A percentile compares a stretch with the other conserved stretches of the same genome.
Evolutionary conservation across 2,113 vertebrate species (phyloP).

Genomic region (Steatornis caripensis): DNA sequence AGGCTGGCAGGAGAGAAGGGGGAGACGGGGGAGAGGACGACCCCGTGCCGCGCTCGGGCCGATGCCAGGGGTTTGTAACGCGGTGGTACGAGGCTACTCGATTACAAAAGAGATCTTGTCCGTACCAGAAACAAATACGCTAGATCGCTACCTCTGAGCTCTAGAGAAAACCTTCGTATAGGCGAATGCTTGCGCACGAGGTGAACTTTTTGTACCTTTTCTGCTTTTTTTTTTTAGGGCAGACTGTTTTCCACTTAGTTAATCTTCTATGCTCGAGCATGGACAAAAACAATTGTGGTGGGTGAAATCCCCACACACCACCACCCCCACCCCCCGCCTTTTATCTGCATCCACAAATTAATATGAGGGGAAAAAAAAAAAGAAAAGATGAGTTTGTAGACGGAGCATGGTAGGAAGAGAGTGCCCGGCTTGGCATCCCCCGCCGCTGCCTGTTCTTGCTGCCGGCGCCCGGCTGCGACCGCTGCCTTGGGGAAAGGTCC

Average conservation of each 20-base stretch:
- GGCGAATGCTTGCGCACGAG: background rate
- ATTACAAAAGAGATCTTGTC: background rate
- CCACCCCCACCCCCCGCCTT: too few species aligned
- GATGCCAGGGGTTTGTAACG: background rate
- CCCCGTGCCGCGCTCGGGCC: background rate
- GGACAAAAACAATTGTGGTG: constrained; percentile 42
- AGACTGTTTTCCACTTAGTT: constrained; percentile 5
- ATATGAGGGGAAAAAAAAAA: background rate
- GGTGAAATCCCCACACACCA: background rate
- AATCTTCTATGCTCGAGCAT: constrained; percentile 17
- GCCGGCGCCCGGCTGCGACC: background rate
- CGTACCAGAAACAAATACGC: background rate
- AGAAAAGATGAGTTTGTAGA: background rate
- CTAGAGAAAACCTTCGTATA: background rate
- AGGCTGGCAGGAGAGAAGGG: background rate
- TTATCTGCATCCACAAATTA: constrained; percentile 42
- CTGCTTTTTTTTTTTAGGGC: background rate
- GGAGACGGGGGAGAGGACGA: background rate
- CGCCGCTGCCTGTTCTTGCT: background rate
- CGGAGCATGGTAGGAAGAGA: background rate
- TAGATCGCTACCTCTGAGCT: constrained; percentile 30
- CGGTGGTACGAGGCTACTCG: background rate
- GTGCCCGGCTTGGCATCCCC: background rate
- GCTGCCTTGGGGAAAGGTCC: background rate
- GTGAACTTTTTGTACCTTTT: constrained; percentile 37